phyloP scores from a whole-genome alignment of 2,888 invertebrate species.

The Polydesmus complanatus region DNA sequence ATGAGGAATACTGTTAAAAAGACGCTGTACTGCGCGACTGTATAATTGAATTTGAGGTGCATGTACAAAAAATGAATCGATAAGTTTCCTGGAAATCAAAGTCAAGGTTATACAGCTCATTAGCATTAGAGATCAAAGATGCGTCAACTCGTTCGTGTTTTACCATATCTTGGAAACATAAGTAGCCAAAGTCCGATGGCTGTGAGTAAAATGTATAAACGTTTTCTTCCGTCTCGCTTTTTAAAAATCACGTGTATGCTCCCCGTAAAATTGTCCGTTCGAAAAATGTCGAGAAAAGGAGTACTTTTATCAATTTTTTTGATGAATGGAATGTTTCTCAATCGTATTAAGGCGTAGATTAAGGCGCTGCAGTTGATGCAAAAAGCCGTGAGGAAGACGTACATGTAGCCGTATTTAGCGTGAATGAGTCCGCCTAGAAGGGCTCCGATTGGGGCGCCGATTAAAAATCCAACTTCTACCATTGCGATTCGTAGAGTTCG shows the following conservation, averaged over 20 bases:
- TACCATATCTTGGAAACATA: constrained; percentile 2
- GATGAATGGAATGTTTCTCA: neutral
- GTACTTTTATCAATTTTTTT: neutral
- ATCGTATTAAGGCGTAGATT: neutral
- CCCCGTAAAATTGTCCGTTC: neutral
- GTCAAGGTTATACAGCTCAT: neutral
- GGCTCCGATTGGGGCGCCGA: constrained; percentile 4
- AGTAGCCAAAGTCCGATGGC: neutral
- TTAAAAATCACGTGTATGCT: neutral
- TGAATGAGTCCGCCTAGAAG: constrained; percentile 2
- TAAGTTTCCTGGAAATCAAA: neutral
- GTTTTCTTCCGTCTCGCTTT: constrained; percentile 2
- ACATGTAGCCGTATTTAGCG: neutral
- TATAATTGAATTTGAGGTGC: constrained; percentile 1
- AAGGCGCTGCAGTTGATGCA: neutral
- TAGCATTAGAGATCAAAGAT: neutral
- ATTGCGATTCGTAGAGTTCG: constrained; percentile 2
- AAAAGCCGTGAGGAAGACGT: neutral
- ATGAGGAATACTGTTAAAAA: neutral
- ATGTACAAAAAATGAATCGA: neutral
- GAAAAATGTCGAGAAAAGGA: neutral
- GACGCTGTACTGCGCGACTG: neutral
- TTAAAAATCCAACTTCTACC: neutral
- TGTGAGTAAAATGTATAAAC: neutral
- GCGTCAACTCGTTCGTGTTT: neutral